Base-by-base conservation (phyloP, 2,113 vertebrate genomes). In the Ceyx cyanopectus region DNA sequence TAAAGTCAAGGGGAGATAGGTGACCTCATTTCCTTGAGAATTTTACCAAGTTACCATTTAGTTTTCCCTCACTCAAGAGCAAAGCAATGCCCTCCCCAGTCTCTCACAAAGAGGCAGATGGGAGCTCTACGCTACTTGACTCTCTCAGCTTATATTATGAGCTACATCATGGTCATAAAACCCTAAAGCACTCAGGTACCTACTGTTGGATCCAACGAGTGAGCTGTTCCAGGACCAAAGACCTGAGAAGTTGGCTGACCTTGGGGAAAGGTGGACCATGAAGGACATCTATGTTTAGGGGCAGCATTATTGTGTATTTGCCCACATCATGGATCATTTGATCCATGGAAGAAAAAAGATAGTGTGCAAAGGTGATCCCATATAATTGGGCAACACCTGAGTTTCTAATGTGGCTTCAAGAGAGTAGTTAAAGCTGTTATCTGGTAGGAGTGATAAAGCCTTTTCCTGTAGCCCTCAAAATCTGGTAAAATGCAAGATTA, bases 151-250 rank as follows among this genome's bases (percentile, higher is more conserved):
- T 65, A 2, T 43, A 20, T 10, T 15, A 76, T 43, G 14, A 81
- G 8, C 37, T 84, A 27, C 57, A 43, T 14, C 57, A 34, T 3
- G 8, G 18, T 12, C 6, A 3, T 45, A 63, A n/a, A 18, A 74
- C 3, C 12, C 14, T 30, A 56, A 70, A 86, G 51, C 37, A 53
- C 24, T 41, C 15, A 40, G 24, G 29, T 30, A 53, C 22, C 8
- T 77, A 10, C 19, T 41, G 26, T 23, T n/a, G 11, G 4, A 9
- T 74, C 26, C 12, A 27, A 30, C 0, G 1, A 54, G 11, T 27
- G 30, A 81, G 24, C n/a, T 83, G 37, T 22, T 66, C 34, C 18
- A 27, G 34, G 3, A 5, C 14, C 34, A 67, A 66, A 76, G 54
- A 51, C n/a, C 12, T 24, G 32, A 32, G 14, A 70, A 62, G 2